Evolutionary conservation across 2,113 vertebrate species (phyloP), one percentile per base, ranked within the genome.

Genomic region (Regulus satrapa): DNA sequence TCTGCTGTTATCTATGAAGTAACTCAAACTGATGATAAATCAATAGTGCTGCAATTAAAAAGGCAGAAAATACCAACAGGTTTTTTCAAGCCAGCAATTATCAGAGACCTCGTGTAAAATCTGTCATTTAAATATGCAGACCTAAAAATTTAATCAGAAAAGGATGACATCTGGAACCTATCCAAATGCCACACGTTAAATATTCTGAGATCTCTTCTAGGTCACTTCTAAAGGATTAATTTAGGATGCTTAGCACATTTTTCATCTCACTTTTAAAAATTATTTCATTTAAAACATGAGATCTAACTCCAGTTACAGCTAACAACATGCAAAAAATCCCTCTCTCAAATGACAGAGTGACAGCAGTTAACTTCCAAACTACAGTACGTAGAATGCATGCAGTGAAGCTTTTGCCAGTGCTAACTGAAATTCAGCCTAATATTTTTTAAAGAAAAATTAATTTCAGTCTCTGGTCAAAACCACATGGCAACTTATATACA

Each of bases 351-450:
- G 29, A 55, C 5, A 20, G 5, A n/a, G 18, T 17, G 18, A 68
- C 18, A 55, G 31, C 18, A 34, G 10, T 29, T 77, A 23, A 11
- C 31, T 66, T 61, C 6, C 8, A 40, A n/a, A 62, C 14, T 23
- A 49, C 14, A 58, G 0, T 6, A 31, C 11, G 5, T 18, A 12
- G 14, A 72, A 71, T 9, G 23, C 14, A 23, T 0, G 2, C 16
- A 34, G 31, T 20, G 23, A 74, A 29, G 20, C 10, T 12, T 55
- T 36, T 20, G 12, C 12, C 13, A 41, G 29, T 9, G 2, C 19
- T 13, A 61, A 51, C 15, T 51, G 38, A 85, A 90, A 62, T 54
- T 48, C 32, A 77, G 28, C 19, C 20, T 29, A 15, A 0, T 28
- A 8, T 10, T 85, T 55, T 89, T 72, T 45, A 17, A 83, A 66